These are phyloP conservation scores for Macrochelys suwanniensis DNA, from an alignment of 2,797 vertebrate species.

Conservation along the genomic window DNA sequence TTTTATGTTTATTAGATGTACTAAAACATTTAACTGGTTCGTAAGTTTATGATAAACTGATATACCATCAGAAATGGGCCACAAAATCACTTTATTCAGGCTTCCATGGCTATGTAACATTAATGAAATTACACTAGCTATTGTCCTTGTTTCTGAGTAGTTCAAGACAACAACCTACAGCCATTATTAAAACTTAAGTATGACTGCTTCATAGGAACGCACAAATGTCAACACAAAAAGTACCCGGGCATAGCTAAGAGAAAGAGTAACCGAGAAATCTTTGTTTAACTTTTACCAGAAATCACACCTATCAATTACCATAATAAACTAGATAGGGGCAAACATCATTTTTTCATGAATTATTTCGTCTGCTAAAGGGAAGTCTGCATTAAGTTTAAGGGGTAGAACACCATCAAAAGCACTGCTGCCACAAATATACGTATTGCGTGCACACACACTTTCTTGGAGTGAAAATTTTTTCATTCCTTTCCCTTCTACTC, in stretches of 20 bases:
- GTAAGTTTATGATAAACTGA: not conserved
- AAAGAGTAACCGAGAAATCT: not conserved
- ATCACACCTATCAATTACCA: not conserved
- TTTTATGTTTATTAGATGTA: not conserved
- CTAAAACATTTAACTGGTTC: not conserved
- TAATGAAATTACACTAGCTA: not conserved
- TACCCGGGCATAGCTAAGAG: fast-evolving
- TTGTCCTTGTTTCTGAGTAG: not conserved
- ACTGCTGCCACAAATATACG: fast-evolving
- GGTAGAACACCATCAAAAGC: not conserved
- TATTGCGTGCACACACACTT: not conserved
- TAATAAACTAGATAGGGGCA: not conserved
- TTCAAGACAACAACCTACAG: not conserved
- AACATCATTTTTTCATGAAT: not conserved
- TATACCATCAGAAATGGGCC: not conserved
- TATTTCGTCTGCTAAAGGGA: not conserved
- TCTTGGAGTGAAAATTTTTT: fast-evolving
- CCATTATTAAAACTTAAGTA: not conserved
- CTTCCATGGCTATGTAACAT: not conserved
- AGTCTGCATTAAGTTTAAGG: not conserved
- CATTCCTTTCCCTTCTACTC: not conserved
- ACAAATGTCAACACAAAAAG: fast-evolving
- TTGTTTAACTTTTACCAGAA: not conserved
- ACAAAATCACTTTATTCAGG: not conserved
- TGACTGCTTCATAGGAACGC: not conserved